Evolutionary conservation across 2,797 vertebrate genomes (phyloP), one percentile per base, ranked within the genome.

Genomic region (Mus caroli): DNA sequence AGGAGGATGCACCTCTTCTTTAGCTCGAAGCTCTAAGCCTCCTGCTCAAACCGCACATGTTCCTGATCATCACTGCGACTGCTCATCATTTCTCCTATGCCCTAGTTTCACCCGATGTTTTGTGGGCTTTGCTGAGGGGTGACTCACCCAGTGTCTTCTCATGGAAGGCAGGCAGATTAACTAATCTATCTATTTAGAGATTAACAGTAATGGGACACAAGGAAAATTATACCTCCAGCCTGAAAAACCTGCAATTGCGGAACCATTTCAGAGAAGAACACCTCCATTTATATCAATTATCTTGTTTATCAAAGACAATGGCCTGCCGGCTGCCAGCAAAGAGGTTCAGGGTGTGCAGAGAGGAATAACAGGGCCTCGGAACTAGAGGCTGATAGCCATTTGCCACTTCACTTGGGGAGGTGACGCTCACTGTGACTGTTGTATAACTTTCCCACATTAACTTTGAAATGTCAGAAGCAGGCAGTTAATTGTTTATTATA

Each of bases 271-370:
- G 83, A 87, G 79, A 92, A 76, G 76, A 97, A 46, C 88, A 85
- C 95, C 98, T 97, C 97, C 52, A 97, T 97, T 98, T 98, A 95
- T 98, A 96, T 97, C 96, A 98, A 95, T 98, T 98, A 97, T 88
- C 87, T 96, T 96, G 90, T 97, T 98, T 97, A 97, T 97, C 95
- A 95, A 97, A 96, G 94, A 97, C 94, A 98, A 97, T 78, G 85
- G 97, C 98, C 79, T 43, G 24, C 88, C 97, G 97, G 96, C 11
- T 75, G 91, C 93, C 31, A 92, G 58, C 91, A 91, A 92, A 98
- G 96, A 82, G 95, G 95, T 91, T 97, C 92, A 96, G 54, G 96
- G 50, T 64, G 54, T 90, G 93, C 86, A 90, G 97, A 20, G 94
- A 97, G 94, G 78, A 94, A 19, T 82, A 96, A 94, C 97, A 92